phyloP scores from a whole-genome alignment of 2,888 invertebrate genomes.

The Drosophila cognata region DNA sequence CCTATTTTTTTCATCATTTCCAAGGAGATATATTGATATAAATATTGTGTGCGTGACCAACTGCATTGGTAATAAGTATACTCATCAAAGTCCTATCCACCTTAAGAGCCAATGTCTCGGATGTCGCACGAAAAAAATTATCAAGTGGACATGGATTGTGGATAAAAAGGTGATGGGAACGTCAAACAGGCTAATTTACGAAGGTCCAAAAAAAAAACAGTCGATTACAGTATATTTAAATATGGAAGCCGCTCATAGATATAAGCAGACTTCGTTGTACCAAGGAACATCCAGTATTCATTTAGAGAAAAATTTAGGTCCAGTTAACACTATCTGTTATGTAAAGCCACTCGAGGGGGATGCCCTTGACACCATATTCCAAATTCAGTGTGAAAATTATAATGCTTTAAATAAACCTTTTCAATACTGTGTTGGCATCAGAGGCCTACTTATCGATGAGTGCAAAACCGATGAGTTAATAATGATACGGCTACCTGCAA shows the following conservation, averaged over 20 bases:
- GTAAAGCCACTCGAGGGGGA: background rate
- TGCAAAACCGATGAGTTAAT: constrained; percentile 41
- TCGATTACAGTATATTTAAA: background rate
- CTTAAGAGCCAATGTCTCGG: background rate
- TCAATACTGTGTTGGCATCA: constrained; percentile 35
- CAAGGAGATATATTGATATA: background rate
- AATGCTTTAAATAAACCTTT: constrained; percentile 33
- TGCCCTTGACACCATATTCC: background rate
- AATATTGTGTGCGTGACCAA: background rate
- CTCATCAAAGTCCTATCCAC: background rate
- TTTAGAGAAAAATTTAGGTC: background rate
- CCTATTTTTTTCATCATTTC: background rate
- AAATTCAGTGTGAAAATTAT: background rate
- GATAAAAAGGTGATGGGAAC: background rate
- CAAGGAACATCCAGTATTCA: background rate
- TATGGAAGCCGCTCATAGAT: background rate
- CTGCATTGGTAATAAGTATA: background rate
- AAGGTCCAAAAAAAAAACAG: background rate
- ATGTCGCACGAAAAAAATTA: background rate
- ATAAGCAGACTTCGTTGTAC: background rate
- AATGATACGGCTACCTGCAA: constrained; percentile 30
- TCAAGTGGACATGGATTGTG: background rate
- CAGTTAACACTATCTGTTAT: background rate
- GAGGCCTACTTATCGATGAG: constrained; percentile 36
- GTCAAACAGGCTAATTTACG: background rate